A percentile compares a stretch with the other conserved stretches of the same genome.
Evolutionary conservation across 2,113 vertebrate species (phyloP).

Genomic region (Synchiropus splendidus): DNA sequence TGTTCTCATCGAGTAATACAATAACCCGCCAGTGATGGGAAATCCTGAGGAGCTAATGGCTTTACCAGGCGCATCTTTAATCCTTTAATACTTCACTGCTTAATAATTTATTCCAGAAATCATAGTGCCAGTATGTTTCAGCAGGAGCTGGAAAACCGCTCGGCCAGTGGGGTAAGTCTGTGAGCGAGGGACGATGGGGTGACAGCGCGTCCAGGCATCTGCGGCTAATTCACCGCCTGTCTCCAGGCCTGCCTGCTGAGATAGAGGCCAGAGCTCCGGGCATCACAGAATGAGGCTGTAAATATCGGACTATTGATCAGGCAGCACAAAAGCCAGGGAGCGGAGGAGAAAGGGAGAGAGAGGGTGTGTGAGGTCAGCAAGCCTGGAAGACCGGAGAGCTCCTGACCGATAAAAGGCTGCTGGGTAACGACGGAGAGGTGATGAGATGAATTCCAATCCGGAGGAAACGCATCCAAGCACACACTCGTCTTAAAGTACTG

Average conservation of each 20-base stretch:
- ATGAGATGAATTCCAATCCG: too few relatives aligned
- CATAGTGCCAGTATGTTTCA: neutral
- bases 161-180: neutral
- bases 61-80: neutral
- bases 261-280: too few relatives aligned
- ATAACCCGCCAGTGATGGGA: too few relatives aligned
- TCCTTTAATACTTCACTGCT: neutral
- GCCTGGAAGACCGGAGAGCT: too few relatives aligned
- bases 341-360: neutral
- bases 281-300: neutral
- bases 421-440: too few relatives aligned
- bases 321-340: neutral
- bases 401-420: too few relatives aligned
- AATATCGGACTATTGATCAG: conserved; percentile 28
- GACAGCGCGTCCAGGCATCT: neutral
- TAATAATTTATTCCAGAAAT: neutral
- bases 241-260: neutral
- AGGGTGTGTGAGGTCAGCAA: neutral
- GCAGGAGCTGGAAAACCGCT: too few relatives aligned
- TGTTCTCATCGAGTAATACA: too few relatives aligned
- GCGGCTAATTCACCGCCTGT: neutral
- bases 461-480: too few relatives aligned
- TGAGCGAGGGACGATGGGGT: neutral
- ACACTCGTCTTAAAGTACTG: too few relatives aligned
- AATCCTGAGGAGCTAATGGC: too few relatives aligned